phyloP scores from a whole-genome alignment of 1,140 invertebrate genomes.

The Lamellibrachia luymesi region DNA sequence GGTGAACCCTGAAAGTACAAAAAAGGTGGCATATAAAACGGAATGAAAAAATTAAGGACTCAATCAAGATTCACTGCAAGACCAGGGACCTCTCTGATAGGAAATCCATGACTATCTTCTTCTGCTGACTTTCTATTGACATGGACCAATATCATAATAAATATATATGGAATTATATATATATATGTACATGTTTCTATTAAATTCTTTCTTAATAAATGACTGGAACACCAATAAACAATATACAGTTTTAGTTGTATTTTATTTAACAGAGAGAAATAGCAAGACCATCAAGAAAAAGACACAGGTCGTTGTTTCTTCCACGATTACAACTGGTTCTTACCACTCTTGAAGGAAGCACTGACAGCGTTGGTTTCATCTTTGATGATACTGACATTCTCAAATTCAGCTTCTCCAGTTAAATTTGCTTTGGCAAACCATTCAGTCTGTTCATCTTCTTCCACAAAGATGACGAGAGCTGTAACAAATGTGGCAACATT shows the following conservation, averaged over 20 bases:
- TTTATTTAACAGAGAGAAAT: no score
- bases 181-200: no score
- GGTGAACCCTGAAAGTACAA: background rate
- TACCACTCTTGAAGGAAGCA: slow-evolving; percentile 4
- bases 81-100: no score
- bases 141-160: no score
- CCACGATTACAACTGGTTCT: background rate
- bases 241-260: no score
- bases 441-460: background rate
- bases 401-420: background rate
- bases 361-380: background rate
- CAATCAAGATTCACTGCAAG: background rate
- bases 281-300: no score
- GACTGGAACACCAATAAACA: no score
- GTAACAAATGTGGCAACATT: background rate
- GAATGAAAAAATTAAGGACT: background rate
- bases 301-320: no score
- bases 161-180: no score
- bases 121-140: no score
- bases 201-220: no score
- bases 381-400: background rate
- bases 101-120: no score
- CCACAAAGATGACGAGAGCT: background rate
- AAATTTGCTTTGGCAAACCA: background rate
- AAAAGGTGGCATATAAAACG: background rate